A percentile compares a stretch with the other conserved stretches of the same genome.
Conservation (phyloP, 1,140 invertebrate genomes). For the Zaprionus nigranus region DNA sequence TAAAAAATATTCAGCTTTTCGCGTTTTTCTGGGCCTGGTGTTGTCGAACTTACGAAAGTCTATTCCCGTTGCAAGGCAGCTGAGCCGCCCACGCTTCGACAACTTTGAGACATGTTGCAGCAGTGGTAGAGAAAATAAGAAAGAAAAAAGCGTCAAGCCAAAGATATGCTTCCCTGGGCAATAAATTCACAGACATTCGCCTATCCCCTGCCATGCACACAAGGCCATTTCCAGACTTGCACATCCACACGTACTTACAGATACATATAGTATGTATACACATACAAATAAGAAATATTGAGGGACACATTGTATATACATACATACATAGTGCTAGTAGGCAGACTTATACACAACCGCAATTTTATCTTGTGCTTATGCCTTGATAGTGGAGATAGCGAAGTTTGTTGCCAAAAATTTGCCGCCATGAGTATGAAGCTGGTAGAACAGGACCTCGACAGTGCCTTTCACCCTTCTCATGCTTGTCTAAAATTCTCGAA, state of each 20-base stretch:
- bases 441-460: conserved; percentile 48
- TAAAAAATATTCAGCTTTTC: conserved; percentile 74
- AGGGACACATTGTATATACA: background rate
- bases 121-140: conserved; percentile 27
- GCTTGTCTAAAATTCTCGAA: conserved; percentile 63
- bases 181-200: conserved; percentile 67
- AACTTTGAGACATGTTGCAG: conserved; percentile 81
- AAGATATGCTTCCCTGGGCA: conserved; percentile 79
- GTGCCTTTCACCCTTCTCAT: conserved; percentile 10
- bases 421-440: conserved; percentile 78
- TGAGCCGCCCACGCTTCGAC: conserved; percentile 63
- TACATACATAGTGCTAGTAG: conserved; percentile 9
- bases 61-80: conserved; percentile 52
- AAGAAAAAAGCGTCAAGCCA: conserved; percentile 47
- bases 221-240: conserved; percentile 24
- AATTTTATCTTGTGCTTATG: conserved; percentile 27
- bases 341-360: conserved; percentile 10
- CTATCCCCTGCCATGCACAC: conserved; percentile 23
- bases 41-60: conserved; percentile 54
- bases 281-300: conserved; percentile 23
- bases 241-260: conserved; percentile 1
- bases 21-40: conserved; percentile 51
- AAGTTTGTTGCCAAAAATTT: conserved; percentile 82
- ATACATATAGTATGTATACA: conserved; percentile 7
- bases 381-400: conserved; percentile 39